Percentiles rank a stretch among this genome's conserved stretches.
Evolutionary conservation across 2,113 vertebrate species (phyloP).

Genomic region (Leucopternis melanops): DNA sequence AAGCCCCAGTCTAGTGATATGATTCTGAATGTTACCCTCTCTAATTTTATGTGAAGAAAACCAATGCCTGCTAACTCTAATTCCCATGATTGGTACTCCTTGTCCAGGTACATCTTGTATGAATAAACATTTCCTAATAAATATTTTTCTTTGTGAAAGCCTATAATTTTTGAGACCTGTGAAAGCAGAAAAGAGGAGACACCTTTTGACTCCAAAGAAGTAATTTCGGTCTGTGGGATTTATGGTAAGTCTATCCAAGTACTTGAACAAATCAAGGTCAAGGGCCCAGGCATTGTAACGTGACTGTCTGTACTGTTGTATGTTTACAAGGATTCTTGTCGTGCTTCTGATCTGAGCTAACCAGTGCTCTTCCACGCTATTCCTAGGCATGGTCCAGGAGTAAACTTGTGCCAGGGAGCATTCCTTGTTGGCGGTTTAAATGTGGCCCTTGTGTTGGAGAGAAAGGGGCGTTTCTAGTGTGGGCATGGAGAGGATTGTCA

Average conservation of each 20-base stretch:
- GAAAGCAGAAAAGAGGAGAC: background rate
- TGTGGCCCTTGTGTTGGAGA: background rate
- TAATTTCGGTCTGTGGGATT: background rate
- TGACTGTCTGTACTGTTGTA: background rate
- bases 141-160: background rate
- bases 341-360: background rate
- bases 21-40: background rate
- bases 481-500: background rate
- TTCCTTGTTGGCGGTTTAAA: background rate
- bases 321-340: background rate
- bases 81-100: background rate
- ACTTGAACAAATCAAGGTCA: background rate
- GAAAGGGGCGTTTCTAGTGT: rapidly evolving
- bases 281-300: background rate
- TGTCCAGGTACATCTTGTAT: background rate
- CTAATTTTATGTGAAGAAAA: background rate
- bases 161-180: background rate
- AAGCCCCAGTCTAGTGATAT: background rate
- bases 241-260: background rate
- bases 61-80: background rate
- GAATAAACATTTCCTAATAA: background rate
- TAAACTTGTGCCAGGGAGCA: background rate
- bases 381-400: background rate
- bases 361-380: background rate
- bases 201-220: background rate